A percentile compares a stretch with the other conserved stretches of the same genome.
Evolutionary conservation across 2,113 vertebrate genomes (phyloP).

Genomic region (Corythoichthys intestinalis): DNA sequence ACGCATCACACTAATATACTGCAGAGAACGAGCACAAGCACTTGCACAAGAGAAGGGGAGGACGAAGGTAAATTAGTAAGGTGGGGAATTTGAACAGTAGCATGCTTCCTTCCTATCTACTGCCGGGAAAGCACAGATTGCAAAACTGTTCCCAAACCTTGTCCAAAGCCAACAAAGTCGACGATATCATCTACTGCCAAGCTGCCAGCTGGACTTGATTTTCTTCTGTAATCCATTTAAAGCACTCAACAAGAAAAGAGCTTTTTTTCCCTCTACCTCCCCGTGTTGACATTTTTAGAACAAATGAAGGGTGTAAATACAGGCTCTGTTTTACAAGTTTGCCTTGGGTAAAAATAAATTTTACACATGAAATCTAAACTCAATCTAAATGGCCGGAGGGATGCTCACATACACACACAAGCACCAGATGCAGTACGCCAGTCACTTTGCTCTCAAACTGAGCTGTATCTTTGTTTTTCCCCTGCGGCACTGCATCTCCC

Average conservation of each 20-base stretch:
- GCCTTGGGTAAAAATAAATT: constrained; percentile 22
- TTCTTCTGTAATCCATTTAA: constrained; percentile 33
- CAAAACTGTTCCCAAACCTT: constrained; percentile 16
- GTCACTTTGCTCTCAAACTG: constrained; percentile 27
- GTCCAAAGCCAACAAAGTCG: constrained; percentile 34
- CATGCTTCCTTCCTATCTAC: not conserved
- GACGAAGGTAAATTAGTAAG: not conserved
- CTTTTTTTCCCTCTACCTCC: constrained; percentile 2
- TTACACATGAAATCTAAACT: constrained; percentile 41
- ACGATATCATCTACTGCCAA: constrained; percentile 33
- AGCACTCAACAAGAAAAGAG: constrained; percentile 12
- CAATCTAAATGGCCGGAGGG: constrained; percentile 19
- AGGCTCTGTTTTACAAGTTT: constrained; percentile 13
- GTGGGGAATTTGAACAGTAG: not conserved
- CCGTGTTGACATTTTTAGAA: constrained; percentile 8
- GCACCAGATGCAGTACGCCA: constrained; percentile 32
- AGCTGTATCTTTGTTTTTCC: constrained; percentile 18
- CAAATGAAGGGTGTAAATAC: constrained; percentile 1
- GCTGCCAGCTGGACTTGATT: constrained; percentile 40
- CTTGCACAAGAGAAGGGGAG: not conserved
- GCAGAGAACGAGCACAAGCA: constrained; percentile 7
- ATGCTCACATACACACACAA: constrained; percentile 19
- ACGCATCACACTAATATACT: constrained; percentile 43
- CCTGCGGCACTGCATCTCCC: constrained; percentile 18
- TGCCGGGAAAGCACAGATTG: constrained; percentile 22